A percentile compares a stretch with the other conserved stretches of the same genome.
Conservation (phyloP, 2,113 vertebrate genomes). For the Neotoma lepida region DNA sequence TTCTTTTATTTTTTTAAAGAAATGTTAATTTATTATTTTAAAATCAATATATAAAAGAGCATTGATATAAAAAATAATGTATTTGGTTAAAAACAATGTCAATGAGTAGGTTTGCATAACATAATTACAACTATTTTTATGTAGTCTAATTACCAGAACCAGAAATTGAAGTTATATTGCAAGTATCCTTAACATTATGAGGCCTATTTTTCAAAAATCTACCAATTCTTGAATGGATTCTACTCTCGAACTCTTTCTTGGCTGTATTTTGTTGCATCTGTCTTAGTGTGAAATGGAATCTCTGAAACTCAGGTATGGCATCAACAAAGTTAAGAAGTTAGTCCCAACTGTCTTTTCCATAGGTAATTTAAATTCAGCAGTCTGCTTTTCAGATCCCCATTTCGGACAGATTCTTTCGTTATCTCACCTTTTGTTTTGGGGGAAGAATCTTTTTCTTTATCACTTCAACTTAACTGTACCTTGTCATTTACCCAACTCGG, state of each 20-base stretch:
- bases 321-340: slow-evolving; percentile 44
- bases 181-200: slow-evolving; percentile 8
- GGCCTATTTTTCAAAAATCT: slow-evolving; percentile 25
- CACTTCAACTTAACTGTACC: slow-evolving; percentile 4
- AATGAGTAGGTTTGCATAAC: neutral
- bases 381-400: neutral
- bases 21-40: slow-evolving; percentile 32
- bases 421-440: neutral
- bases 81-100: neutral
- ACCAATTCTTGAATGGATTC: neutral
- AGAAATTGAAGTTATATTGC: slow-evolving; percentile 38
- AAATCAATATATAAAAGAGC: neutral
- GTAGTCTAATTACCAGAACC: neutral
- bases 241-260: slow-evolving; percentile 24
- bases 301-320: slow-evolving; percentile 41
- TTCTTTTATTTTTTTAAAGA: slow-evolving; percentile 8
- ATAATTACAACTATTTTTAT: neutral
- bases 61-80: neutral
- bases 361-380: slow-evolving; percentile 35
- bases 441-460: neutral
- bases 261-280: slow-evolving; percentile 32
- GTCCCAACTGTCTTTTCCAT: neutral
- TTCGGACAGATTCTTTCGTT: neutral
- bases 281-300: slow-evolving; percentile 40
- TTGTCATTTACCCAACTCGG: neutral